Base-by-base conservation (phyloP, 2,888 invertebrate genomes). In the Eupithecia pulchellata region DNA sequence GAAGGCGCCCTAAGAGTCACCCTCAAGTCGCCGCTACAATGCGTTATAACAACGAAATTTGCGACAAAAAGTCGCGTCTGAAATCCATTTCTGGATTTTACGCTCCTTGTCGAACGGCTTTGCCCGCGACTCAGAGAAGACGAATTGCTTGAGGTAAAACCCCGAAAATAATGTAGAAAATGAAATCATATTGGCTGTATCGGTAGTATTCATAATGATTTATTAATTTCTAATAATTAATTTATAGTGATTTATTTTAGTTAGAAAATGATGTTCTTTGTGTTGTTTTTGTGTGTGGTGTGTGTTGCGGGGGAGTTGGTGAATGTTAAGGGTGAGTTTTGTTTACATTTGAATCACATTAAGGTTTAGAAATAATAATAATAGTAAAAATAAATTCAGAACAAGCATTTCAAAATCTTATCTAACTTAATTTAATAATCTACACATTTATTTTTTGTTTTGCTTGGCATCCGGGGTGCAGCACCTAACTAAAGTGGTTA, bases 271-370 rank as follows among this genome's bases (percentile, higher is more conserved):
- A 8, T 39, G 67, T 39, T 52, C 17, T 17, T 67, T 52, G 36
- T 71, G 17, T 57, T 71, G 32, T 58, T 55, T 61, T 2, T 71
- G 8, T 67, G 58, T 25, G 25, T 34, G 64, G 71, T 64, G 39
- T 39, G 61, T n/a, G 71, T 71, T 14, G 60, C 68, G 42, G 71
- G 60, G 4, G 71, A 71, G 55, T 27, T 71, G 1, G 71, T 67
- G 55, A 71, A 67, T 57, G 68, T 65, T 55, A 68, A 61, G n/a
- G 71, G 71, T 71, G 39, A 65, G 69, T 71, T 34, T 52, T 55
- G 30, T 57, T 36, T 47, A 30, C 20, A 6, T 39, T 13, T 36
- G 25, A 25, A 11, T 25, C 5, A 27, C 14, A 55, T 14, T 55
- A 27, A n/a, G 39, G n/a, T 36, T 39, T 17, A 39, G 39, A 39